Base-by-base conservation (phyloP, 2,797 vertebrate species). In the Moxostoma hubbsi region DNA sequence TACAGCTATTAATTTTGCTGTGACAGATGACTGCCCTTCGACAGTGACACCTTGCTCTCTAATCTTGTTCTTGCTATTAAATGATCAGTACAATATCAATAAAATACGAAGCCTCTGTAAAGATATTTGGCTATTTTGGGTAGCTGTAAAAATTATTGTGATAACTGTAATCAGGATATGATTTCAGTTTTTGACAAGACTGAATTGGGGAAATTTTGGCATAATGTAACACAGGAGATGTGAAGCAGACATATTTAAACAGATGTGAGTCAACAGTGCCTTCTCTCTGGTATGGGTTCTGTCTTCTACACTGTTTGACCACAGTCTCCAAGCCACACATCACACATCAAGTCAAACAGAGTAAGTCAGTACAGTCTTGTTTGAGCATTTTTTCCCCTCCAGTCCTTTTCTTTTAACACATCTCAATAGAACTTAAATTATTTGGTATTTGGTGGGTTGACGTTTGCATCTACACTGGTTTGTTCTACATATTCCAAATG, bases 161-260 rank as follows among this genome's bases (percentile, higher is more conserved):
- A 81, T 82, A 67, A 75, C 79, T 81, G 85, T 83, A 57, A 82
- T 80, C 57, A 6, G 51, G 49, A 45, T 55, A 7, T 8, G 45
- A 1, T 53, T 24, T 63, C 18, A 45, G 13, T 55, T 10, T 54
- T 64, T 74, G 16, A 50, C 58, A 51, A 46, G 46, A 36, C n/a
- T 71, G 51, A 9, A 55, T 9, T 55, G n/a, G 74, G 80, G 79
- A 74, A 86, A 85, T 80, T 86, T 86, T 87, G 82, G 82, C 58
- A 75, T 85, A 84, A 79, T 82, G 85, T 82, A 73, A 81, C 75
- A 80, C 51, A 75, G 65, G 36, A 71, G 81, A 85, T 59, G 69
- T 58, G 82, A 88, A 81, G 77, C 73, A 80, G 81, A 62, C 10
- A 55, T 90, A 85, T 91, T 90, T 88, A 89, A 92, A 89, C 90